Conservation (phyloP, 1,140 invertebrate genomes). For the Probaryconus sp. region DNA sequence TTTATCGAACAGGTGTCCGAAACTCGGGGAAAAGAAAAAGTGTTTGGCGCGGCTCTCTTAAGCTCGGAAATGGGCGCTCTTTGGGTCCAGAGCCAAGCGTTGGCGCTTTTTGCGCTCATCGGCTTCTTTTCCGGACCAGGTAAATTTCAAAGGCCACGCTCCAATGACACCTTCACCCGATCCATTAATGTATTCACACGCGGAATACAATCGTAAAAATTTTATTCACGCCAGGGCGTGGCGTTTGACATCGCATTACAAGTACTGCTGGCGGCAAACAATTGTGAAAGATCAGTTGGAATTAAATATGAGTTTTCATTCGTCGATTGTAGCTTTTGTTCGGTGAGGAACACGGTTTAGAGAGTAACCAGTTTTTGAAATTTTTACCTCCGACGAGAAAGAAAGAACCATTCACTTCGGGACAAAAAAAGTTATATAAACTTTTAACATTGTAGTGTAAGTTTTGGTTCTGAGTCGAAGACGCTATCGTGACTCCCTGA, state of each 20-base stretch:
- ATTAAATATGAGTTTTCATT: no score
- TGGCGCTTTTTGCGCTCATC: conserved; percentile 49
- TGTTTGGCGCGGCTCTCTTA: not conserved
- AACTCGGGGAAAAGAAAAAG: conserved; percentile 25
- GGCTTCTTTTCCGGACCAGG: conserved; percentile 54
- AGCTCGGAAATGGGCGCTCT: conserved; percentile 45
- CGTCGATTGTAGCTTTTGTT: no score
- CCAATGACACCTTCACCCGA: not conserved
- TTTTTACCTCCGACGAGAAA: no score
- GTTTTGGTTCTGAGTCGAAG: no score
- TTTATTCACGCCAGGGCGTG: conserved; percentile 39
- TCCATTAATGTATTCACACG: not conserved
- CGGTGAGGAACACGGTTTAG: no score
- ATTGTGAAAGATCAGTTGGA: not conserved
- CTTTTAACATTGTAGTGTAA: no score
- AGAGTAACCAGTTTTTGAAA: no score
- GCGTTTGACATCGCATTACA: not conserved
- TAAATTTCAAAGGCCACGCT: conserved; percentile 20
- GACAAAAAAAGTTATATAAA: no score
- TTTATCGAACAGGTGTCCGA: conserved; percentile 39
- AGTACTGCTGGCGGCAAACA: no score
- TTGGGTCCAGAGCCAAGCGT: conserved; percentile 17
- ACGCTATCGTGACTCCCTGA: no score
- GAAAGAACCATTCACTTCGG: no score
- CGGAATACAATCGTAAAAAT: conserved; percentile 5